Percentiles rank a stretch among this genome's conserved stretches.
Conservation (phyloP, 2,797 vertebrate species). For the Neomorphus geoffroyi region DNA sequence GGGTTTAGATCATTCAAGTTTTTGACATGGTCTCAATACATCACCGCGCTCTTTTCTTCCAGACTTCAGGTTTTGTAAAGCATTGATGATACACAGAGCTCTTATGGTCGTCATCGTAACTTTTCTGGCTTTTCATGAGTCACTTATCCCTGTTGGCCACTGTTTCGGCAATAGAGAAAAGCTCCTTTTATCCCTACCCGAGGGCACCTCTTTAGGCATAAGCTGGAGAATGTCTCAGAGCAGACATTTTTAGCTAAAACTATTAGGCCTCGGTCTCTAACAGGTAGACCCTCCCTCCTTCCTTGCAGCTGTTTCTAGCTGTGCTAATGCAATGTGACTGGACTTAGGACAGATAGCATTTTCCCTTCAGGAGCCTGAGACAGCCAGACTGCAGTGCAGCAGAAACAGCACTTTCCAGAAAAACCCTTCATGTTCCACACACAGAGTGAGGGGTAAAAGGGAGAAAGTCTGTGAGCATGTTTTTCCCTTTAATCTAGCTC, state of each 20-base stretch:
- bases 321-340: not conserved
- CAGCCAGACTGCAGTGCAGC: not conserved
- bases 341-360: not conserved
- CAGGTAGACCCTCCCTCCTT: not conserved
- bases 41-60: not conserved
- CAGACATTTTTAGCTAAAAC: not conserved
- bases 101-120: not conserved
- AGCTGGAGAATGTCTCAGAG: not conserved
- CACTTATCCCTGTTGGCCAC: not conserved
- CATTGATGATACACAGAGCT: not conserved
- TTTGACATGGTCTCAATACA: not conserved
- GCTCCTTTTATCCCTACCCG: not conserved
- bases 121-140: not conserved
- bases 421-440: not conserved
- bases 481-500: not conserved
- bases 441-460: not conserved
- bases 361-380: not conserved
- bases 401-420: not conserved
- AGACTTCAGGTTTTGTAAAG: not conserved
- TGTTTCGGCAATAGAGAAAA: not conserved
- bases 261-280: not conserved
- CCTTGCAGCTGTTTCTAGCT: not conserved
- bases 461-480: not conserved
- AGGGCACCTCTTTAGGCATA: not conserved
- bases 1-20: not conserved